Evolutionary conservation across 1,140 invertebrate species (phyloP).

Genomic region (Drosophila tropicalis): DNA sequence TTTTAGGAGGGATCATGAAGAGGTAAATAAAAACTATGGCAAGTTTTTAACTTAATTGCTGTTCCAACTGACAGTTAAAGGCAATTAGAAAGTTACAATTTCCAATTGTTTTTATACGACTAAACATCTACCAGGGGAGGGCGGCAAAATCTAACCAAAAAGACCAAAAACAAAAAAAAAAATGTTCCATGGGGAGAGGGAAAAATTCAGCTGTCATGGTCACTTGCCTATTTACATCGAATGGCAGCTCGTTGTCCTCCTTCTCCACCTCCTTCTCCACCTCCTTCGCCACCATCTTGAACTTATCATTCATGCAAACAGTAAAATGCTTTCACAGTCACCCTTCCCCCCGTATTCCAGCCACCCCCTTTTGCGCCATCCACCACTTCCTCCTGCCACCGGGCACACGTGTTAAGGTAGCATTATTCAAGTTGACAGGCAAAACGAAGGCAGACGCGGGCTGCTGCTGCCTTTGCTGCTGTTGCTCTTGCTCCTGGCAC

Average conservation of each 20-base stretch:
- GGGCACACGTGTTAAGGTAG: slow-evolving; percentile 71
- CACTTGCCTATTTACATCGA: slow-evolving; percentile 11
- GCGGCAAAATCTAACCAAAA: background rate
- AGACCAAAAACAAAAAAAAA: background rate
- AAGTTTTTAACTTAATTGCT: slow-evolving; percentile 43
- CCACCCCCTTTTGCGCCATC: background rate
- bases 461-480: slow-evolving; percentile 10
- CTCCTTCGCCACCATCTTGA: slow-evolving; percentile 20
- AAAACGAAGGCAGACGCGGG: slow-evolving; percentile 19
- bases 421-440: slow-evolving; percentile 75
- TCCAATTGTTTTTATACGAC: slow-evolving; percentile 23
- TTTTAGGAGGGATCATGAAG: background rate
- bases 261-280: background rate
- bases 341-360: slow-evolving; percentile 2
- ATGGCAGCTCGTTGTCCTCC: background rate
- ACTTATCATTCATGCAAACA: slow-evolving; percentile 78
- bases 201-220: slow-evolving; percentile 9
- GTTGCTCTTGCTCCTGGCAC: slow-evolving; percentile 20
- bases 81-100: slow-evolving; percentile 38
- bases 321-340: slow-evolving; percentile 74
- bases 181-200: background rate
- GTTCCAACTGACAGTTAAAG: slow-evolving; percentile 37
- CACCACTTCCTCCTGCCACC: slow-evolving; percentile 3
- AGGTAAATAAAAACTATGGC: background rate
- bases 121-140: slow-evolving; percentile 1